Conservation (phyloP, 2,888 invertebrate species). For the Pediacus dermestoides region DNA sequence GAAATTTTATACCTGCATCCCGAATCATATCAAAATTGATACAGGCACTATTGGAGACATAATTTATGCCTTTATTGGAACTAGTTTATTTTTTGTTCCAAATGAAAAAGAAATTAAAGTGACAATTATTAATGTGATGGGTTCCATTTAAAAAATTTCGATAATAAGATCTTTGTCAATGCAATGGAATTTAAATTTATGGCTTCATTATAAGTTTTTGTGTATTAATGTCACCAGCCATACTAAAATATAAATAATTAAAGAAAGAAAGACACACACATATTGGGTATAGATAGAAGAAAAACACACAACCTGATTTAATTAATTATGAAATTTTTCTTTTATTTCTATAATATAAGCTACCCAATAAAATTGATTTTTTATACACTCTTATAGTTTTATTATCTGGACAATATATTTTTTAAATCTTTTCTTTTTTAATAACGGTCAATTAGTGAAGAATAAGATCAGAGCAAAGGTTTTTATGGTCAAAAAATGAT, state of each 20-base stretch:
- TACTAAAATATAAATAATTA: no score
- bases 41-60: no score
- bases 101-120: no score
- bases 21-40: no score
- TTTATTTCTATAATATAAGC: constrained; percentile 19
- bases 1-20: no score
- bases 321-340: constrained; percentile 28
- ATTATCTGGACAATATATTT: constrained; percentile 26
- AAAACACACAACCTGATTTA: no score
- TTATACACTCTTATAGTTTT: constrained; percentile 29
- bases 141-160: background rate
- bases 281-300: no score
- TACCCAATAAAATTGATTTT: constrained; percentile 24
- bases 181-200: background rate
- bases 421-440: constrained; percentile 28
- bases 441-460: constrained; percentile 39
- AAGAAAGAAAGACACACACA: no score
- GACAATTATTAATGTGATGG: background rate
- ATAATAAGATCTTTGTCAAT: background rate
- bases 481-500: constrained; percentile 40
- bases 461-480: constrained; percentile 33
- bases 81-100: no score
- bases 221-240: no score
- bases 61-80: no score
- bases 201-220: constrained; percentile 3